A percentile compares a stretch with the other conserved stretches of the same genome.
Conservation (phyloP, 2,888 invertebrate species). For the Phyllotreta striolata region DNA sequence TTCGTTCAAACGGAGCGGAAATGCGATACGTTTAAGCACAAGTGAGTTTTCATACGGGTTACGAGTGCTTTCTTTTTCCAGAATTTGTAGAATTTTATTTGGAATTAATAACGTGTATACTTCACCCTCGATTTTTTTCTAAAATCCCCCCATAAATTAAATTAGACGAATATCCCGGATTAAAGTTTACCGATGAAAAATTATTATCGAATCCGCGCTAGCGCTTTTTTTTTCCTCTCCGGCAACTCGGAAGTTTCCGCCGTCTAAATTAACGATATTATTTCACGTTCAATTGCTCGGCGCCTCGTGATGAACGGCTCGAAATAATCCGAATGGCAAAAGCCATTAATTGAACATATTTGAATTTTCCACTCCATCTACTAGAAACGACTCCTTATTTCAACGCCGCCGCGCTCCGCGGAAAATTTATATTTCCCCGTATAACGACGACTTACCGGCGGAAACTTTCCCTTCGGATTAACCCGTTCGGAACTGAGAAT, state of each 20-base stretch:
- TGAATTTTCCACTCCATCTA: constrained; percentile 41
- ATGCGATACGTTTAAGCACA: constrained; percentile 32
- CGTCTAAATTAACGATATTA: constrained; percentile 24
- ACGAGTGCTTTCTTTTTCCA: not conserved
- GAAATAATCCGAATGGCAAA: constrained; percentile 36
- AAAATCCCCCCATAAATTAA: too few species aligned
- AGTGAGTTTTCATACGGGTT: constrained; percentile 32
- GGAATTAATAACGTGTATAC: too few species aligned
- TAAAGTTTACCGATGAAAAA: too few species aligned
- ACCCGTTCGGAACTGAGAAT: not conserved
- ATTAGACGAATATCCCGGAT: too few species aligned
- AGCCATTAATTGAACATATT: constrained; percentile 41
- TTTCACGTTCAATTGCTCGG: constrained; percentile 35
- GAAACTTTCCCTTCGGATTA: constrained; percentile 22
- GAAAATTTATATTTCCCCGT: constrained; percentile 37
- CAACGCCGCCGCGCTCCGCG: constrained; percentile 35
- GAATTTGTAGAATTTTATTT: too few species aligned
- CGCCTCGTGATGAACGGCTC: constrained; percentile 31
- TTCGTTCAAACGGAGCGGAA: constrained; percentile 33
- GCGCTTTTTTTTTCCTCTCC: too few species aligned
- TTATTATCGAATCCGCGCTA: too few species aligned
- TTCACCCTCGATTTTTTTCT: too few species aligned
- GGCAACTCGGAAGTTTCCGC: constrained; percentile 8
- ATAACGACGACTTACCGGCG: constrained; percentile 22
- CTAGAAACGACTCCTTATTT: constrained; percentile 36